Percentiles rank a stretch among this genome's conserved stretches.
These are phyloP conservation scores for Anomalospiza imberbis DNA, from an alignment of 2,797 vertebrate species.

Conservation along the genomic window DNA sequence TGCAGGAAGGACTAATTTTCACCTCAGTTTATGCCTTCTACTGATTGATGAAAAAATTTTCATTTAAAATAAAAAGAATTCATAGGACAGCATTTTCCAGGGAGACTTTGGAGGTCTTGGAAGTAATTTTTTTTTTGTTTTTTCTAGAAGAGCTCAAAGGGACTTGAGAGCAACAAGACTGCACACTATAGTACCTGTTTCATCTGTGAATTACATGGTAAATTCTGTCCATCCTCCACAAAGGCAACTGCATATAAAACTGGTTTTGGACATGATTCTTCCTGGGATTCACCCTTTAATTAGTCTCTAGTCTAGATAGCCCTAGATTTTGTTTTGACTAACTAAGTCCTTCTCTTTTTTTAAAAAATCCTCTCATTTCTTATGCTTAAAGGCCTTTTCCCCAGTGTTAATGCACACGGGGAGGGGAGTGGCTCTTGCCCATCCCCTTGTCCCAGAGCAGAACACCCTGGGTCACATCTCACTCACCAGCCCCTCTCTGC, in stretches of 20 bases:
- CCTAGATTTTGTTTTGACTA: neutral
- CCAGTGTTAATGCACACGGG: fast-evolving
- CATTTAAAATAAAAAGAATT: neutral
- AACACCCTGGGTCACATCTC: neutral
- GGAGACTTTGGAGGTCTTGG: neutral
- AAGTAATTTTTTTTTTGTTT: neutral
- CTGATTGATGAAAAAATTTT: neutral
- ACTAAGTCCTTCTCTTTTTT: neutral
- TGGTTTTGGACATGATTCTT: neutral
- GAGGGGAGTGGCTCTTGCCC: neutral
- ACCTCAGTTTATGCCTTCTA: neutral
- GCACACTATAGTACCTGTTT: fast-evolving
- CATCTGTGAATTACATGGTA: neutral
- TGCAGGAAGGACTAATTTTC: neutral
- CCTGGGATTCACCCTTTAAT: neutral
- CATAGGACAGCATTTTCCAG: neutral
- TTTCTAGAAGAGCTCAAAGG: neutral
- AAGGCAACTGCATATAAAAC: neutral
- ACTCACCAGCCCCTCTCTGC: neutral
- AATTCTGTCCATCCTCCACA: neutral
- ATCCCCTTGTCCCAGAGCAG: neutral
- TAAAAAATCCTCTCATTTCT: neutral
- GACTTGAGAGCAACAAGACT: neutral
- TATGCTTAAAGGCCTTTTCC: neutral
- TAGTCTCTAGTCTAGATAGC: neutral